phyloP scores from a whole-genome alignment of 1,140 invertebrate species.

The Polypedilum pembai region DNA sequence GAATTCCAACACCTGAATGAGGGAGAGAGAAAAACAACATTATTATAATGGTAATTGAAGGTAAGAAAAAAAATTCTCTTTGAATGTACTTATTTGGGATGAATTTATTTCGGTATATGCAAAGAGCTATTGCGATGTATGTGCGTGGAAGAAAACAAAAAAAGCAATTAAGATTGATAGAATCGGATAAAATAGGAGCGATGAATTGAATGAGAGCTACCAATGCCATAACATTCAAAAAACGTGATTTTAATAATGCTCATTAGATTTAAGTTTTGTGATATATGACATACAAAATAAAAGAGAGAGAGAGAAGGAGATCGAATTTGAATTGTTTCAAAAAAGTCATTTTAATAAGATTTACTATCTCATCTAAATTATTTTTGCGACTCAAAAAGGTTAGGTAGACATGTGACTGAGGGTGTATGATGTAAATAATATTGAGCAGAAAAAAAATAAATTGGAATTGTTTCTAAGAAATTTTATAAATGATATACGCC shows the following conservation, averaged over 20 bases:
- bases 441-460: too few relatives aligned
- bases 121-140: neutral
- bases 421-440: too few relatives aligned
- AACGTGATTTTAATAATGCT: constrained; percentile 18
- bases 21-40: neutral
- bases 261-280: neutral
- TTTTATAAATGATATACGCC: too few relatives aligned
- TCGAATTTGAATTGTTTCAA: too few relatives aligned
- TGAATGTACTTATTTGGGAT: too few relatives aligned
- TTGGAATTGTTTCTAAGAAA: too few relatives aligned
- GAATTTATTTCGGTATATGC: neutral
- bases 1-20: constrained; percentile 74
- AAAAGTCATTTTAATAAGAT: too few relatives aligned
- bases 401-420: too few relatives aligned
- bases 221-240: neutral
- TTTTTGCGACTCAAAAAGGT: too few relatives aligned
- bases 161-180: constrained; percentile 25
- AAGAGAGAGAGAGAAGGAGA: too few relatives aligned
- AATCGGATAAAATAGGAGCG: neutral
- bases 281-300: neutral
- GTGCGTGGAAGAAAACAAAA: neutral
- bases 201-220: constrained; percentile 1
- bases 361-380: too few relatives aligned
- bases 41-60: neutral
- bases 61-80: neutral